Base-by-base conservation (phyloP, 1,140 invertebrate genomes). In the Ips typographus region DNA sequence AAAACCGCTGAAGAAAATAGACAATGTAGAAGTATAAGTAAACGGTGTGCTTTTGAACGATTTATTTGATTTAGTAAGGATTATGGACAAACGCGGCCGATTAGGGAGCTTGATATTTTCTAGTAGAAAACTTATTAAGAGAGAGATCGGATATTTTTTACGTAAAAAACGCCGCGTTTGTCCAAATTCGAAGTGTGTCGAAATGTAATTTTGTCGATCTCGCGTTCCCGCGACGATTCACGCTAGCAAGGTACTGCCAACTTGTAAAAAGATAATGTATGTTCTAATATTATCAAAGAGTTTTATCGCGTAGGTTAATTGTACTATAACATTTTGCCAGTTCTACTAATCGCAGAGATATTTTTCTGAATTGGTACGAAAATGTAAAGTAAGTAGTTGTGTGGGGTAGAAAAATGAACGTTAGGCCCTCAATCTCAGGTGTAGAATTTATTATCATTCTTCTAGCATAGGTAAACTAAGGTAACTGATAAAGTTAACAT, bases 201-300 rank as follows among this genome's bases (percentile, higher is more conserved):
- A 68, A 71, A 69, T 71, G 71, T 71, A 71, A 74, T 68, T 74
- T 73, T 76, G 74, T 71, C 68, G 75, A 77, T 77, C 75, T 77
- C 77, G 68, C 63, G 59, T 61, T 71, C 70, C 7, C 40, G 63
- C 62, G 63, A 53, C 74, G 76, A 75, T 79, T 73, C 66, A 75
- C 71, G 77, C 77, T 79, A 79, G 77, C 77, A 77, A 76, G 77
- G 77, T 77, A 79, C 77, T 79, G 77, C 77, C 77, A 79, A 77
- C 69, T 65, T 77, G 75, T 77, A 79, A 79, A 79, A 79, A 77
- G 74, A 77, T 79, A 77, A 57, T 77, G 76, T 78, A 77, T 77
- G 77, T 78, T 75, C 62, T 76, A 76, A 67, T 68, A 73, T 66
- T 63, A 65, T 68, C 52, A 69, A 73, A 75, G 71, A 75, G 73